A percentile compares a stretch with the other conserved stretches of the same genome.
These are phyloP conservation scores for Hemitrygon akajei DNA, from an alignment of 2,797 vertebrate species.

Conservation along the genomic window DNA sequence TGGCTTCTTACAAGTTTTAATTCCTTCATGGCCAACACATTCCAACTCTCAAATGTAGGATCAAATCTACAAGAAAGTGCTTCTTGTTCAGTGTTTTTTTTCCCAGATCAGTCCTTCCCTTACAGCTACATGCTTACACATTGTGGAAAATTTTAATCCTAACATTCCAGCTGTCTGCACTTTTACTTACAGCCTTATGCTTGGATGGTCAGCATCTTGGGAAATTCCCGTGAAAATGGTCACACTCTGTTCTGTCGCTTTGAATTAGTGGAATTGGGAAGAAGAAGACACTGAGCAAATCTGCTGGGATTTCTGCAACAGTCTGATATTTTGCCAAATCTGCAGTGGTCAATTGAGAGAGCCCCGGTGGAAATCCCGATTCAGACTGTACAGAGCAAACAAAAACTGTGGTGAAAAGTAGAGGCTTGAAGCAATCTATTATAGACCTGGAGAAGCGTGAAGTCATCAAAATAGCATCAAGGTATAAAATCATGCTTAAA, in stretches of 20 bases:
- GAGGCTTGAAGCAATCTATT: neutral
- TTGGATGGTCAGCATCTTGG: neutral
- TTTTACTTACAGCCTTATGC: neutral
- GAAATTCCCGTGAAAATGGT: constrained; percentile 19
- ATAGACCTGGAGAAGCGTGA: neutral
- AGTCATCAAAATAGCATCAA: neutral
- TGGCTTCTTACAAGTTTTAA: no score
- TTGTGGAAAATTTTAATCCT: neutral
- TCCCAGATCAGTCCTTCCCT: neutral
- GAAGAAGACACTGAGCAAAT: no score
- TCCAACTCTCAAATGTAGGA: neutral
- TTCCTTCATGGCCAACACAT: neutral
- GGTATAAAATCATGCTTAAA: neutral
- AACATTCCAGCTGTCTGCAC: neutral
- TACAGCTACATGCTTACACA: neutral
- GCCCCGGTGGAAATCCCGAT: neutral
- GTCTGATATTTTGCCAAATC: neutral
- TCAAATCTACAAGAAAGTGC: neutral
- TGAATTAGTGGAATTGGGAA: neutral
- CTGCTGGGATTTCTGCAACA: neutral
- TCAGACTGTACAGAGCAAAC: neutral
- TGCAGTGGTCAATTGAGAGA: neutral
- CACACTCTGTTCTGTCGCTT: neutral
- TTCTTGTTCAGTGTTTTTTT: neutral
- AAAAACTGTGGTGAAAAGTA: neutral